Base-by-base conservation (phyloP, 2,888 invertebrate species). In the Plagodis dolabraria region DNA sequence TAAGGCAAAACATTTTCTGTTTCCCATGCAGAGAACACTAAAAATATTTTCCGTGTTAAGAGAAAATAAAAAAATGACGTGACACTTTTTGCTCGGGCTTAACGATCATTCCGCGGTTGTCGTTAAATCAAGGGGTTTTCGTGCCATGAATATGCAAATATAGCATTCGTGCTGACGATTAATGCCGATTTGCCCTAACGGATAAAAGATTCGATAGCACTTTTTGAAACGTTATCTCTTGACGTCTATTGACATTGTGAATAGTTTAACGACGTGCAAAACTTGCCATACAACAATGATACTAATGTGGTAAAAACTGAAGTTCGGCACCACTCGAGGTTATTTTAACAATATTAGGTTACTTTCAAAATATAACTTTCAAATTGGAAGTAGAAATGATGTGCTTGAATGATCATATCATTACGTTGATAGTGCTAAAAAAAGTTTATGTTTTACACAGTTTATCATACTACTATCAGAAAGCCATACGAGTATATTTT, bases 61-160 rank as follows among this genome's bases (percentile, higher is more conserved):
- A 63, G 66, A 71, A 75, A 77, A 77, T 76, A 72, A 79, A 77
- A 80, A 72, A 80, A 75, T 74, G 77, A 82, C 81, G 76, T 75
- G 80, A 75, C 80, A 78, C 70, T 82, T 84, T 84, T 83, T 80
- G 75, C 74, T 71, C 58, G 70, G 76, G 72, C 75, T 80, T 78
- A 82, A 80, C 82, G 81, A 85, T 81, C 76, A 80, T 77, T 74
- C 72, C 70, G 75, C 67, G 79, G 79, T 75, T 78, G 83, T 80
- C 82, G 77, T 83, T 82, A 81, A 81, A 85, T 79, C 80, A 79
- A 77, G 77, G 80, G 79, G 77, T 73, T 75, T 77, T 71, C 76
- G 76, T 79, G 79, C 75, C 78, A 83, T 85, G 85, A 86, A 86
- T 86, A 86, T 87, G 86, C 84, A 86, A 83, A 86, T 83, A 77